phyloP scores from a whole-genome alignment of 2,113 vertebrate species.

The Mus pahari region DNA sequence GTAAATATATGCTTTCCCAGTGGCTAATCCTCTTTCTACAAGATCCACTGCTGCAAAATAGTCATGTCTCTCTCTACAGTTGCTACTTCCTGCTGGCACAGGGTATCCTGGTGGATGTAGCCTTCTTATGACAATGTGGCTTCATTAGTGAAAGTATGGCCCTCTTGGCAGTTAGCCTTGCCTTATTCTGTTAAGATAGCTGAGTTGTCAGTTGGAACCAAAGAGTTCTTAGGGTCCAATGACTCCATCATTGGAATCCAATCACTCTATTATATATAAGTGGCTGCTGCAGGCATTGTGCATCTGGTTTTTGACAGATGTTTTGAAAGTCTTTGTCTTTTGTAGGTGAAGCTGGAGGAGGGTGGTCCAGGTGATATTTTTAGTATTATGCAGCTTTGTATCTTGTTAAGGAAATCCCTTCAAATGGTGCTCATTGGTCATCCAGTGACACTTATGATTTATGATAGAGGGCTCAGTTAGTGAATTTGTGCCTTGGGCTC shows the following conservation, averaged over 20 bases:
- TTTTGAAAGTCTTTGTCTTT: conserved; percentile 3
- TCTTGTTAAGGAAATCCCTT: neutral
- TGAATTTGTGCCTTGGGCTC: neutral
- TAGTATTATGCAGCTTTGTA: neutral
- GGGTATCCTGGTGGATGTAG: neutral
- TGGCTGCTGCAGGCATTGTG: neutral
- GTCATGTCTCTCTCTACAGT: neutral
- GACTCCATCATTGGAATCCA: neutral
- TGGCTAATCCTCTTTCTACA: conserved; percentile 18
- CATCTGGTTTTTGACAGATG: neutral
- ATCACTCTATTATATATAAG: neutral
- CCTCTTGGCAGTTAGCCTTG: neutral
- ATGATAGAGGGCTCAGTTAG: neutral
- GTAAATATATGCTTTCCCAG: neutral
- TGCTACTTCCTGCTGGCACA: neutral
- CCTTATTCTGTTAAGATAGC: neutral
- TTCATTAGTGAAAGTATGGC: neutral
- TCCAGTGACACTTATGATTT: neutral
- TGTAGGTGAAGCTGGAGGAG: neutral
- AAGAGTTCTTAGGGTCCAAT: neutral
- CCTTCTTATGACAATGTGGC: neutral
- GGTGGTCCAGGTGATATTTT: neutral
- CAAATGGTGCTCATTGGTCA: neutral
- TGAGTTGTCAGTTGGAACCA: neutral
- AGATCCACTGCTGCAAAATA: neutral